These are phyloP conservation scores for Embidobia sp. DNA, from an alignment of 2,888 invertebrate species.

Conservation along the genomic window DNA sequence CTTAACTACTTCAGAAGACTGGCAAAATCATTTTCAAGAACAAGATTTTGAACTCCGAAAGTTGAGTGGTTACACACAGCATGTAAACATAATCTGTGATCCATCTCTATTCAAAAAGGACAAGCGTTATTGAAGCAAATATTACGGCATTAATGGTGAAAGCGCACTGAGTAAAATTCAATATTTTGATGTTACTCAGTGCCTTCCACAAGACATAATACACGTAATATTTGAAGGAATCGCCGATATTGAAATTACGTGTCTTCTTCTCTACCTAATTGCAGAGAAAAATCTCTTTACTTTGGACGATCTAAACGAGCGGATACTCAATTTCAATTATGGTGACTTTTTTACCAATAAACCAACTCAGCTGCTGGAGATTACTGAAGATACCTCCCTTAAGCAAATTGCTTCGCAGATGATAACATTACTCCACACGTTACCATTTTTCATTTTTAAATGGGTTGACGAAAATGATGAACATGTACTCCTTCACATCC, in stretches of 20 bases:
- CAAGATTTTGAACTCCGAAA: neutral
- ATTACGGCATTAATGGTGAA: slow-evolving; percentile 51
- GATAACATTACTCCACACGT: neutral
- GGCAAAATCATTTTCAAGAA: slow-evolving; percentile 9
- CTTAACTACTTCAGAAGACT: slow-evolving; percentile 1
- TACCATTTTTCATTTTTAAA: slow-evolving; percentile 1
- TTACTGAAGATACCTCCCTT: slow-evolving; percentile 9
- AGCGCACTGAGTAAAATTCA: slow-evolving; percentile 28
- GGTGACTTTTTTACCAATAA: slow-evolving; percentile 38
- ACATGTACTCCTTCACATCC: neutral
- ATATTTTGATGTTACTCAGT: slow-evolving; percentile 39
- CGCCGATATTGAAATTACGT: neutral
- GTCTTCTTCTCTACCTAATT: slow-evolving; percentile 30
- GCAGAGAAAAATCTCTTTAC: slow-evolving; percentile 22
- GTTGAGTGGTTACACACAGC: neutral
- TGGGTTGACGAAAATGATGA: neutral
- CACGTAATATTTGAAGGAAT: slow-evolving; percentile 49
- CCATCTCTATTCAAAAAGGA: too few relatives aligned
- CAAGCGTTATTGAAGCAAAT: slow-evolving; percentile 37
- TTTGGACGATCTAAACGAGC: slow-evolving; percentile 41
- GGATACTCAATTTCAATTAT: slow-evolving; percentile 39
- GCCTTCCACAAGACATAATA: slow-evolving; percentile 54
- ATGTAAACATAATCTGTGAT: neutral
- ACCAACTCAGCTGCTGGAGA: slow-evolving; percentile 16
- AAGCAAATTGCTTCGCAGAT: slow-evolving; percentile 48